Percentiles rank a stretch among this genome's conserved stretches.
Conservation (phyloP, 2,888 invertebrate genomes). For the Andrena chrysosceles region DNA sequence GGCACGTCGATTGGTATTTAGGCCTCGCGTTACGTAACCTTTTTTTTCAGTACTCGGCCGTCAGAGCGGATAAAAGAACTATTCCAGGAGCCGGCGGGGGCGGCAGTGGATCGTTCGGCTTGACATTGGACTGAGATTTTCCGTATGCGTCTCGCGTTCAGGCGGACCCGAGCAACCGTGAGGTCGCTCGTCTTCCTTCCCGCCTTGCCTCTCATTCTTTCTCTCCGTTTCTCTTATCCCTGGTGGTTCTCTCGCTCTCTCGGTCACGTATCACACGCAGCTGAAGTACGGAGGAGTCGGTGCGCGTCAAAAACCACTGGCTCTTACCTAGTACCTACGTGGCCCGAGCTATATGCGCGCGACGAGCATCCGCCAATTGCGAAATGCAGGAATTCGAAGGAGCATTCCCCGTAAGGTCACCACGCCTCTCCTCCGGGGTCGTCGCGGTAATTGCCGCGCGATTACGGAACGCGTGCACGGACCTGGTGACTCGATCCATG, state of each 20-base stretch:
- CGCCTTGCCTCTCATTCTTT: neutral
- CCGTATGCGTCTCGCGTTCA: slow-evolving; percentile 78
- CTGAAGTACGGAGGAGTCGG: slow-evolving; percentile 31
- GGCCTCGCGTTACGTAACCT: slow-evolving; percentile 72
- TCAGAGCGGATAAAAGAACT: slow-evolving; percentile 67
- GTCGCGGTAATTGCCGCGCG: slow-evolving; percentile 56
- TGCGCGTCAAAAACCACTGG: slow-evolving; percentile 48
- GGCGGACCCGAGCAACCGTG: slow-evolving; percentile 52
- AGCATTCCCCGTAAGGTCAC: slow-evolving; percentile 68
- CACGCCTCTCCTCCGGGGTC: slow-evolving; percentile 54
- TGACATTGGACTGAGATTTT: slow-evolving; percentile 81
- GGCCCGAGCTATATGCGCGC: slow-evolving; percentile 64
- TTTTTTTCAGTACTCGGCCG: slow-evolving; percentile 67
- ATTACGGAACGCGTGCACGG: slow-evolving; percentile 44
- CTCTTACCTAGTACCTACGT: slow-evolving; percentile 55
- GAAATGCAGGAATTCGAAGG: slow-evolving; percentile 75
- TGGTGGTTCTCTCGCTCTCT: slow-evolving; percentile 1
- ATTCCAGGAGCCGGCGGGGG: slow-evolving; percentile 63
- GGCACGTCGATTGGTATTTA: slow-evolving; percentile 71
- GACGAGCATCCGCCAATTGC: slow-evolving; percentile 75
- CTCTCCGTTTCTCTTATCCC: neutral
- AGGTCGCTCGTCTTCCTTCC: slow-evolving; percentile 23
- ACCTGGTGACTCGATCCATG: neutral
- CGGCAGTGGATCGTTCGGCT: slow-evolving; percentile 55
- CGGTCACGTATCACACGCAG: slow-evolving; percentile 53